A percentile compares a stretch with the other conserved stretches of the same genome.
Evolutionary conservation across 2,888 invertebrate genomes (phyloP).

Genomic region (Sympetrum striolatum): DNA sequence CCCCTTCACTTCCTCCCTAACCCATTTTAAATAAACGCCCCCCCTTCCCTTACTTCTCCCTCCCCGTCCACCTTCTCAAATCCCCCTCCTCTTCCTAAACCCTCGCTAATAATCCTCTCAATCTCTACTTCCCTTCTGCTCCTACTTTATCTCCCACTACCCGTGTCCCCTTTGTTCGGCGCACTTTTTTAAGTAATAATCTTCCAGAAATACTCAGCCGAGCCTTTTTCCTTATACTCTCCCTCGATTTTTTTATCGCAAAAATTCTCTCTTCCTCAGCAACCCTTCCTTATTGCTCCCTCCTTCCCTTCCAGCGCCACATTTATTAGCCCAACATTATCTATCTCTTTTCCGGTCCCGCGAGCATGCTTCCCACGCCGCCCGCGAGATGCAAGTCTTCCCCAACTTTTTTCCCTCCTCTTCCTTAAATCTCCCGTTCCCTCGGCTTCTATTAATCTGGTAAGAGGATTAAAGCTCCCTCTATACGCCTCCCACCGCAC

Average conservation of each 20-base stretch:
- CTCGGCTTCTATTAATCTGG: constrained; percentile 29
- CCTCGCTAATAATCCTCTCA: background rate
- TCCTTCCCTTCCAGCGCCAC: background rate
- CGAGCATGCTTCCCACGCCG: constrained; percentile 3
- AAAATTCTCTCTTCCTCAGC: background rate
- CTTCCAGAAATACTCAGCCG: background rate
- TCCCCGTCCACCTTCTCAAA: background rate
- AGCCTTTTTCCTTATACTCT: background rate
- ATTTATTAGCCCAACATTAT: constrained; percentile 29
- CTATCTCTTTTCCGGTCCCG: constrained; percentile 38
- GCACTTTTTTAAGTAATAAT: background rate
- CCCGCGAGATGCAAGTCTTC: constrained; percentile 20
- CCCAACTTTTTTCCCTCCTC: constrained; percentile 5
- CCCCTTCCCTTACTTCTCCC: background rate
- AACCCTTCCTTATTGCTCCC: background rate
- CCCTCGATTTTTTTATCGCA: background rate
- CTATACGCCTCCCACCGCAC: background rate
- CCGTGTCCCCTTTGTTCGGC: background rate
- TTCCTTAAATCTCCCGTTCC: background rate
- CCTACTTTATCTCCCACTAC: background rate
- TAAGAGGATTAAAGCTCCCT: constrained; percentile 24
- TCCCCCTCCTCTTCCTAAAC: background rate
- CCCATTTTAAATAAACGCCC: no score
- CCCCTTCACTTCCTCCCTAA: background rate
- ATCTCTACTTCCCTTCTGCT: background rate